Conservation (phyloP, 2,888 invertebrate genomes). For the Merodon equestris region DNA sequence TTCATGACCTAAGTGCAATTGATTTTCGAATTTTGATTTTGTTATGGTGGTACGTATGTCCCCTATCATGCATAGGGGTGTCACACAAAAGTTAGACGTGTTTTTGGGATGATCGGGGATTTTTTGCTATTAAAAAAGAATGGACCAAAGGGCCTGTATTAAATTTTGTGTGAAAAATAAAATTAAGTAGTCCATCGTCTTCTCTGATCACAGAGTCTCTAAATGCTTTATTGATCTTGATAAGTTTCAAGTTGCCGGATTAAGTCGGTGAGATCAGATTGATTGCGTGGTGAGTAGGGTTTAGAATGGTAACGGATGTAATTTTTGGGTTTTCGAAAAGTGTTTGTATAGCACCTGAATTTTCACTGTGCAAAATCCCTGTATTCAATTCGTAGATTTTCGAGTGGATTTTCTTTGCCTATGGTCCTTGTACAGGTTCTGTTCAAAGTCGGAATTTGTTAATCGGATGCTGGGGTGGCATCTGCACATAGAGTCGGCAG, state of each 20-base stretch:
- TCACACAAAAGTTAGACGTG: too few relatives aligned
- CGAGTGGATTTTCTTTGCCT: conserved; percentile 87
- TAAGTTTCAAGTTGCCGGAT: conserved; percentile 87
- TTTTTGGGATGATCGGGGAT: too few relatives aligned
- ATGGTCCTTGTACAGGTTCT: conserved; percentile 88
- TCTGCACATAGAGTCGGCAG: conserved; percentile 87
- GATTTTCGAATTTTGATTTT: too few relatives aligned
- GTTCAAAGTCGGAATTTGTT: conserved; percentile 93
- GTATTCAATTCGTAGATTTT: conserved; percentile 90
- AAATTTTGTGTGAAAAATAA: too few relatives aligned
- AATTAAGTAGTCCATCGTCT: too few relatives aligned
- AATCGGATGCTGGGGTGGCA: conserved; percentile 98
- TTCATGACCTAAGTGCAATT: too few relatives aligned
- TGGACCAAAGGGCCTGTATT: too few relatives aligned
- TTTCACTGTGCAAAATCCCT: conserved; percentile 98
- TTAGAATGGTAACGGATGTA: conserved; percentile 89
- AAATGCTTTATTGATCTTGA: conserved; percentile 87
- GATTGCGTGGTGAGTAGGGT: conserved; percentile 94
- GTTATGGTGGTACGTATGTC: too few relatives aligned
- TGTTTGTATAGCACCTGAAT: conserved; percentile 94
- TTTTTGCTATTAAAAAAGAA: too few relatives aligned
- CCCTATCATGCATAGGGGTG: too few relatives aligned
- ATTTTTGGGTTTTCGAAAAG: conserved; percentile 92
- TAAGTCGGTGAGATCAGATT: conserved; percentile 94
- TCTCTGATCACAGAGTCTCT: too few relatives aligned